Conservation (phyloP, 2,113 vertebrate genomes). For the Poicephalus meyeri region DNA sequence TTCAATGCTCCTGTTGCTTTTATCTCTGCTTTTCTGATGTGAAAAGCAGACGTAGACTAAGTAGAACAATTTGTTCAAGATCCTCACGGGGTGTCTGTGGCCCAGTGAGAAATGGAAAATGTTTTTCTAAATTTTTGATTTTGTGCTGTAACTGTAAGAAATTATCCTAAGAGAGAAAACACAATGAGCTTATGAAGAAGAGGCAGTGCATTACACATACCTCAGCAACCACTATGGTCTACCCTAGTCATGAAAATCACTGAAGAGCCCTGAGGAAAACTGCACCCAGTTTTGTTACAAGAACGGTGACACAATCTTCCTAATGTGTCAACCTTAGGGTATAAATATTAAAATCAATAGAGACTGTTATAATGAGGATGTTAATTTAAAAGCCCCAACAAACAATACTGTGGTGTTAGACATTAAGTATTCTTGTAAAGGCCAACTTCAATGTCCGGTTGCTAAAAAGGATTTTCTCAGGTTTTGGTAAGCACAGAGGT, state of each 20-base stretch:
- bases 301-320: not conserved
- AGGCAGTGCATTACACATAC: not conserved
- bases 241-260: not conserved
- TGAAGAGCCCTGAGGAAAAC: not conserved
- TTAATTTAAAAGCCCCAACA: not conserved
- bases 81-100: not conserved
- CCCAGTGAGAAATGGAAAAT: not conserved
- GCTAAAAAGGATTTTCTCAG: not conserved
- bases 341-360: not conserved
- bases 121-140: not conserved
- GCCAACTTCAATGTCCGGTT: not conserved
- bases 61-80: constrained; percentile 36
- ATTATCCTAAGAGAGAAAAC: not conserved
- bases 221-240: not conserved
- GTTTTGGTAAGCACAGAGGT: not conserved
- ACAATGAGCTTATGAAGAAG: not conserved
- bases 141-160: not conserved
- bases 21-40: constrained; percentile 33
- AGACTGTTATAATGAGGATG: not conserved
- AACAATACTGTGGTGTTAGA: not conserved
- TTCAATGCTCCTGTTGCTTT: constrained; percentile 37
- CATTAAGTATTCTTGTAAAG: not conserved
- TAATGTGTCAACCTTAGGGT: not conserved
- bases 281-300: not conserved
- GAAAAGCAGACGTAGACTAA: constrained; percentile 25